Evolutionary conservation across 2,888 invertebrate species (phyloP).

Genomic region (Tetranychus piercei): DNA sequence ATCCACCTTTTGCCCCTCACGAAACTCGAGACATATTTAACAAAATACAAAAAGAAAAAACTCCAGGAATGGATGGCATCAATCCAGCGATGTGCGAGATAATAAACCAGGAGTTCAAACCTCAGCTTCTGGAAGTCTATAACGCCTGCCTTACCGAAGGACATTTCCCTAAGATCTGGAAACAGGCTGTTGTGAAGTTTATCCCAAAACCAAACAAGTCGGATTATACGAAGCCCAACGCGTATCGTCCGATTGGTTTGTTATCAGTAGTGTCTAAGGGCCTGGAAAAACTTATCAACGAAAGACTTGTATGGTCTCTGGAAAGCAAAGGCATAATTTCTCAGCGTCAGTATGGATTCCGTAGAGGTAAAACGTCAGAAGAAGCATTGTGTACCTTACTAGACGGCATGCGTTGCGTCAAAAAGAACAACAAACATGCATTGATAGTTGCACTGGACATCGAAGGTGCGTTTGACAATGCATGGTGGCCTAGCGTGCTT

Average conservation of each 20-base stretch:
- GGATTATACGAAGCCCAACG: not conserved
- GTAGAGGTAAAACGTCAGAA: not conserved
- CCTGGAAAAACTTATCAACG: not conserved
- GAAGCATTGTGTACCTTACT: not conserved
- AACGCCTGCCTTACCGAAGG: not conserved
- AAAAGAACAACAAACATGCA: not conserved
- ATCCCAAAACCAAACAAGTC: not conserved
- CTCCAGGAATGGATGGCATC: not conserved
- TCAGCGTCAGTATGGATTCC: not conserved
- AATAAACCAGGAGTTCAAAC: no score
- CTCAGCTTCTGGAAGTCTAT: not conserved
- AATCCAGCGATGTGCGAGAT: no score
- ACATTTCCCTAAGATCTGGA: not conserved
- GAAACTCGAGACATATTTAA: no score
- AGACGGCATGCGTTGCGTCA: not conserved
- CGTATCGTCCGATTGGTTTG: not conserved
- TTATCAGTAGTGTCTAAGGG: not conserved
- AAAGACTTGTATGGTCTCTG: not conserved
- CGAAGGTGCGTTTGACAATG: slow-evolving; percentile 17
- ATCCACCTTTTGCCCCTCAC: no score
- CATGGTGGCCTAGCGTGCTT: slow-evolving; percentile 12
- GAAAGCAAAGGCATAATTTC: not conserved
- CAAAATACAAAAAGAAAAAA: not conserved
- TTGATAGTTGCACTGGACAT: slow-evolving; percentile 15
- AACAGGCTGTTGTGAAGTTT: not conserved